A percentile compares a stretch with the other conserved stretches of the same genome.
Evolutionary conservation across 2,888 invertebrate species (phyloP).

Genomic region (Oeneis ivallda): DNA sequence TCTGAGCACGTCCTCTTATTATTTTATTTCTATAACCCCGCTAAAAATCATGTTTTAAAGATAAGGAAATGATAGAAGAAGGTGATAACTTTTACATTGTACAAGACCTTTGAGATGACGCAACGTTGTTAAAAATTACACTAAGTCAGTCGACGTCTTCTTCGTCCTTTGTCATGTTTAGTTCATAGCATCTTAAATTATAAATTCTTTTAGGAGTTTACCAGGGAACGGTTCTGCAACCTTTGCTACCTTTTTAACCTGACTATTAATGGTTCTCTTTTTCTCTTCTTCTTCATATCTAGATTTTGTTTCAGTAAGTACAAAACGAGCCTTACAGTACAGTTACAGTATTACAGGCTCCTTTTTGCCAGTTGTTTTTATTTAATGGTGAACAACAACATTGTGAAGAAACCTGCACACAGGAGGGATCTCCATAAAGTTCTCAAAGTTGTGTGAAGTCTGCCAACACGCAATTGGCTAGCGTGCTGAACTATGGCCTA

Average conservation of each 20-base stretch:
- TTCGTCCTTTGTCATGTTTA: constrained; percentile 10
- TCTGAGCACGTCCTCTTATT: background rate
- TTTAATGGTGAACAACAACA: too few relatives aligned
- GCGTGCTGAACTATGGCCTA: too few relatives aligned
- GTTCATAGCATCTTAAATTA: background rate
- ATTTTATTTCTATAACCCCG: background rate
- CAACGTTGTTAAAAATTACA: constrained; percentile 43
- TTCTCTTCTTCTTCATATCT: too few relatives aligned
- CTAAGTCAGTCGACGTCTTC: constrained; percentile 33
- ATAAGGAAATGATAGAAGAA: too few relatives aligned
- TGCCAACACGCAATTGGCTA: too few relatives aligned
- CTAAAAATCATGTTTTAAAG: background rate
- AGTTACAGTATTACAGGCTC: too few relatives aligned
- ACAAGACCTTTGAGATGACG: constrained; percentile 14
- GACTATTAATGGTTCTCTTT: background rate
- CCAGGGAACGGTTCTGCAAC: background rate
- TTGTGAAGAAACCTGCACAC: background rate
- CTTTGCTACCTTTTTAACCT: background rate
- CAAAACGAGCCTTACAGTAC: too few relatives aligned
- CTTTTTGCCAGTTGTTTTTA: too few relatives aligned
- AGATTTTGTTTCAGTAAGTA: too few relatives aligned
- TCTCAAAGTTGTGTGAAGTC: too few relatives aligned
- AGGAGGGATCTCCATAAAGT: too few relatives aligned
- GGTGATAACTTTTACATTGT: constrained; percentile 12
- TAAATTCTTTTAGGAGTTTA: background rate